phyloP scores from a whole-genome alignment of 64 coral and sea anemone genomes.

The Catalaphyllia jardinei region DNA sequence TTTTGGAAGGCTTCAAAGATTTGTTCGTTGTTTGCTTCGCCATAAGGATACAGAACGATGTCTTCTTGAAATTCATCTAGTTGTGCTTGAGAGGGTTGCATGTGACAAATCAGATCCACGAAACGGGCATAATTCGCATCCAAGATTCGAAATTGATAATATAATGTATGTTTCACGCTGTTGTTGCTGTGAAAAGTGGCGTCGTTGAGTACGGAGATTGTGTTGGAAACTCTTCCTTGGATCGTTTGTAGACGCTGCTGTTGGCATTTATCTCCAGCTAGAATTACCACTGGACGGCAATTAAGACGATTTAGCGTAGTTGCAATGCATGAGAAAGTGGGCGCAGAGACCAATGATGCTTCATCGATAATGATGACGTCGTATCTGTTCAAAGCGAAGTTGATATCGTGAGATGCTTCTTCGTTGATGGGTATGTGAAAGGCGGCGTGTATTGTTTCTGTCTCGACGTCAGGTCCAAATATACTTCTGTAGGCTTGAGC shows the following conservation, averaged over 20 bases:
- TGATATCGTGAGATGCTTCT: background rate
- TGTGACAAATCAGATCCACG: background rate
- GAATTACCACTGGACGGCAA: constrained; percentile 10
- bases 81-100: background rate
- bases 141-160: background rate
- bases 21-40: no score
- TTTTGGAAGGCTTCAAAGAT: no score
- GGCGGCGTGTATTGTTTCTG: constrained; percentile 12
- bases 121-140: background rate
- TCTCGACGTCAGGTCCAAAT: background rate
- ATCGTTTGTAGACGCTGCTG: constrained; percentile 32
- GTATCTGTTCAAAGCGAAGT: background rate
- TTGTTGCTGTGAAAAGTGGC: background rate
- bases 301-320: background rate
- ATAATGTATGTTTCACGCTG: background rate
- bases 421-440: constrained; percentile 19
- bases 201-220: background rate
- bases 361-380: constrained; percentile 62
- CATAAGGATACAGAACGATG: background rate
- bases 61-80: background rate
- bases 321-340: background rate
- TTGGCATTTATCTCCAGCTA: constrained; percentile 65
- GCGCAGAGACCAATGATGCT: constrained; percentile 23
- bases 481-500: background rate
- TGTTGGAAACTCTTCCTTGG: background rate